These are phyloP conservation scores for Tricholauxania praeusta DNA, from an alignment of 2,888 invertebrate species.

Conservation along the genomic window DNA sequence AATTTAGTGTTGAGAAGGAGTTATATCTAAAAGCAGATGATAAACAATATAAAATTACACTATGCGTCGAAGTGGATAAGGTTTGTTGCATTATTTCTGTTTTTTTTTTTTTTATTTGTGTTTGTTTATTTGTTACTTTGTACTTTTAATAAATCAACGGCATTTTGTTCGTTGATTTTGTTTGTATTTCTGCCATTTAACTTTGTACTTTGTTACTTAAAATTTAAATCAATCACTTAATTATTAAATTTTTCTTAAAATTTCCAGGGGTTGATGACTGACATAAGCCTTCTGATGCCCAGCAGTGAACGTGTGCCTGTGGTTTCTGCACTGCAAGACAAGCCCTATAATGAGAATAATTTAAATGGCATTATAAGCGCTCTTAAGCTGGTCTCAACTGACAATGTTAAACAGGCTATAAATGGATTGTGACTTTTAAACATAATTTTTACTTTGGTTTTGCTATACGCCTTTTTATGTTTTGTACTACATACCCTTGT, in stretches of 20 bases:
- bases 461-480: not conserved
- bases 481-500: conserved; percentile 4
- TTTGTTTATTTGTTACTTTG: no score
- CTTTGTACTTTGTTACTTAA: not conserved
- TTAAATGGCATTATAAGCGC: conserved; percentile 64
- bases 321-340: conserved; percentile 63
- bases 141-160: no score
- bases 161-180: no score
- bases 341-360: conserved; percentile 65
- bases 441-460: not conserved
- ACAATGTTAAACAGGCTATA: conserved; percentile 68
- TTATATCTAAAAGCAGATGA: conserved; percentile 68
- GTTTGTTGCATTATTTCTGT: conserved; percentile 48
- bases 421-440: conserved; percentile 59
- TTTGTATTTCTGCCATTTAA: no score
- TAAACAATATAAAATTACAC: conserved; percentile 71
- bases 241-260: not conserved
- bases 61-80: conserved; percentile 70
- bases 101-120: no score
- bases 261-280: conserved; percentile 63
- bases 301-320: conserved; percentile 65
- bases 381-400: conserved; percentile 66
- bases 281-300: conserved; percentile 62
- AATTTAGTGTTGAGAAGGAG: conserved; percentile 76
- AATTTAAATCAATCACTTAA: conserved; percentile 9